Conservation (phyloP, 2,888 invertebrate genomes). For the Andrena chrysosceles region DNA sequence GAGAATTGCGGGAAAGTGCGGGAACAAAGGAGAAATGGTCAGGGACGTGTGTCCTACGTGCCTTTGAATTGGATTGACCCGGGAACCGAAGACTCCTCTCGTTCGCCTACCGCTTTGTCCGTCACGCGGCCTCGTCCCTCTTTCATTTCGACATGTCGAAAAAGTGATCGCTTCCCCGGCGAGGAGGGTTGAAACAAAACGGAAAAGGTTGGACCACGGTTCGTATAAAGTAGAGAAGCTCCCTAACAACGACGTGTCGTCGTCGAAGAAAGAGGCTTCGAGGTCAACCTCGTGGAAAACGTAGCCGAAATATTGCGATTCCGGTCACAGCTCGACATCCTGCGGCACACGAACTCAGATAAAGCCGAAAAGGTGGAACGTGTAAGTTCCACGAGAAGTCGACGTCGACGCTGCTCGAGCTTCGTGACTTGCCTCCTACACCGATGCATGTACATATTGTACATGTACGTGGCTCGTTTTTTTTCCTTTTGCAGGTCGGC, state of each 20-base stretch:
- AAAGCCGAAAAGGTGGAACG: constrained; percentile 58
- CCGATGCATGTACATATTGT: constrained; percentile 9
- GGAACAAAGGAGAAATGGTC: no score
- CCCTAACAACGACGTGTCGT: constrained; percentile 35
- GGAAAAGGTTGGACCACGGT: not conserved
- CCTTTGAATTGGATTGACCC: constrained; percentile 3
- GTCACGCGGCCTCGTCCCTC: not conserved
- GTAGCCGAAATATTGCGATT: constrained; percentile 70
- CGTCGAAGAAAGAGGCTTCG: constrained; percentile 27
- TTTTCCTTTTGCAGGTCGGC: not conserved
- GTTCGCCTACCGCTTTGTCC: not conserved
- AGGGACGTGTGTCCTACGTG: not conserved
- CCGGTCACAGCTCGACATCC: constrained; percentile 67
- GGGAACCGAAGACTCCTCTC: not conserved
- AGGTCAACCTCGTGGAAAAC: constrained; percentile 60
- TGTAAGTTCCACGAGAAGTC: constrained; percentile 54
- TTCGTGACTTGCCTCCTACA: constrained; percentile 51
- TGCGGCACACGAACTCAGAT: constrained; percentile 37
- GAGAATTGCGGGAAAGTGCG: no score
- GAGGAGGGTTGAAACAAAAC: not conserved
- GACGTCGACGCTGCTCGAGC: constrained; percentile 11
- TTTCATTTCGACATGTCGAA: not conserved
- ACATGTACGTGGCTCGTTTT: not conserved
- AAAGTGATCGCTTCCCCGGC: not conserved
- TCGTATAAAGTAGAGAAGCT: constrained; percentile 17